phyloP scores from a whole-genome alignment of 2,888 invertebrate species.

The Sesia apiformis region DNA sequence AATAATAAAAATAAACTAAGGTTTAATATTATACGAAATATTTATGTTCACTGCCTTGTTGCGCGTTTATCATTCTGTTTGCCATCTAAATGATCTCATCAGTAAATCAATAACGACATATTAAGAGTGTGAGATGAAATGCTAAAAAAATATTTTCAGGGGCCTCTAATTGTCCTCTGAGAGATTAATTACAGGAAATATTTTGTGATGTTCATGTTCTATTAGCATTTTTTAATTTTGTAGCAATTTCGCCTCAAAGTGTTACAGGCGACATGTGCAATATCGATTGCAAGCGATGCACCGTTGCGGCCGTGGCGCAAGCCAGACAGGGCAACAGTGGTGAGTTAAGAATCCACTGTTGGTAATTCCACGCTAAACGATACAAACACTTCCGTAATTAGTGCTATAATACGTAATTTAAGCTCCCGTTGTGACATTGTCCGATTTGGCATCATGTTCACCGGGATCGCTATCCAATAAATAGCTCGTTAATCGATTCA shows the following conservation, averaged over 20 bases:
- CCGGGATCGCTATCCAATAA: conserved; percentile 7
- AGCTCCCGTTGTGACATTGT: not conserved
- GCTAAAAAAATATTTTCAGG: too few species aligned
- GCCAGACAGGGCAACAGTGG: conserved; percentile 47
- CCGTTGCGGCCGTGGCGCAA: conserved; percentile 46
- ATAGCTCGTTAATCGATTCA: conserved; percentile 11
- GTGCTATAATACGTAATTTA: not conserved
- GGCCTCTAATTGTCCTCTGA: too few species aligned
- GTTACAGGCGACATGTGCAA: conserved; percentile 44
- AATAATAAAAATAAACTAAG: too few species aligned
- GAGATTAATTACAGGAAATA: not conserved
- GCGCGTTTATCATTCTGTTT: too few species aligned
- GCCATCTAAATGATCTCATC: too few species aligned
- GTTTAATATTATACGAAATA: too few species aligned
- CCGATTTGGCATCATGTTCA: conserved; percentile 4
- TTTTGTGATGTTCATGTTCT: not conserved
- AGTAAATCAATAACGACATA: too few species aligned
- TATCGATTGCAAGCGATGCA: conserved; percentile 56
- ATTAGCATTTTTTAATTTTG: conserved; percentile 17
- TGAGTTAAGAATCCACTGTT: conserved; percentile 34
- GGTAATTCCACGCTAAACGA: conserved; percentile 8
- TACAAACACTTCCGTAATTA: conserved; percentile 3
- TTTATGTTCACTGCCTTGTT: too few species aligned
- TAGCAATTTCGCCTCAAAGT: conserved; percentile 40
- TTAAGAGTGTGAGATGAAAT: too few species aligned